Base-by-base conservation (phyloP, 1,140 invertebrate genomes). In the Eriosoma lanigerum region DNA sequence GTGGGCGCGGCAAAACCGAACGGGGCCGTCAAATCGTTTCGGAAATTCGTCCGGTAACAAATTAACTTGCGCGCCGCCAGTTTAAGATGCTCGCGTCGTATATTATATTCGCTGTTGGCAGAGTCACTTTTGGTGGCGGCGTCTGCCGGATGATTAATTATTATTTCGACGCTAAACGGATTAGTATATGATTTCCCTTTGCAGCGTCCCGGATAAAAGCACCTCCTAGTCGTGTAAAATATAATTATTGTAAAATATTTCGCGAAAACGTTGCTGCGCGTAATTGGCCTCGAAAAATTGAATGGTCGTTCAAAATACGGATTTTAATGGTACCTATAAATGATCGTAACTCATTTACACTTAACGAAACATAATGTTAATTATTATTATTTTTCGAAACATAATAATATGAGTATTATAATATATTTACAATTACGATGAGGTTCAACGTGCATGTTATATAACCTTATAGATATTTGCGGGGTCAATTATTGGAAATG, bases 231-330 rank as follows among this genome's bases (percentile, higher is more conserved):
- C 26, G 1, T 12, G 38, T 17, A 78, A 78, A 78, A 78, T 17
- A 78, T n/a, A n/a, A n/a, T n/a, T n/a, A n/a, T n/a, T n/a, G n/a
- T n/a, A n/a, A n/a, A n/a, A n/a, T n/a, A n/a, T n/a, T n/a, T 78
- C 56, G 38, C 26, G 50, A 58, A 58, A 76, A 56, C 75, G 44
- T 46, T 78, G 56, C 62, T n/a, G n/a, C n/a, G n/a, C n/a, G n/a
- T 78, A 78, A 62, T 62, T 78, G 54, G 56, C n/a, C 48, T 78
- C 46, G 75, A 78, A 78, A 58, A 78, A 78, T 78, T 76, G 60
- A 76, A 60, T 26, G 73, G n/a, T 46, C 72, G 19, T 4, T 52
- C n/a, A n/a, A n/a, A n/a, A n/a, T n/a, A n/a, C n/a, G n/a, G n/a
- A n/a, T n/a, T n/a, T n/a, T n/a, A n/a, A n/a, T n/a, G n/a, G n/a